A percentile compares a stretch with the other conserved stretches of the same genome.
Conservation (phyloP, 2,888 invertebrate species). For the Octodonta nipae region DNA sequence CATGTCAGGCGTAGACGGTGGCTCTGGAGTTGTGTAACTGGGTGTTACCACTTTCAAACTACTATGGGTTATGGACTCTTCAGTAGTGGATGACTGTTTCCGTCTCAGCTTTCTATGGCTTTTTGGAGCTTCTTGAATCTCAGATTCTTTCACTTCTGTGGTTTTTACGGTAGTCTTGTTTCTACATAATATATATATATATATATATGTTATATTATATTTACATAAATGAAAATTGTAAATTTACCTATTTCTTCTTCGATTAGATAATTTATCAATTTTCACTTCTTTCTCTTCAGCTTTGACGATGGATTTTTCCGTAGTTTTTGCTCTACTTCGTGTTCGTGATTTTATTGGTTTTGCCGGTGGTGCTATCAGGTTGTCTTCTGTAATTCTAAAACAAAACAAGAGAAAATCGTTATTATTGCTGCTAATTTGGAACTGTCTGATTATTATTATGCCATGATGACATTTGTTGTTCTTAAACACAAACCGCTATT, state of each 20-base stretch:
- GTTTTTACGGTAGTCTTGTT: too few relatives aligned
- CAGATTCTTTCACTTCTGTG: too few relatives aligned
- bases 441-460: too few relatives aligned
- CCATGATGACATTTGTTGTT: too few relatives aligned
- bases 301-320: conserved; percentile 12
- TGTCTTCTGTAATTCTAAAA: conserved; percentile 29
- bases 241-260: conserved; percentile 11
- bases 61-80: conserved; percentile 39
- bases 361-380: conserved; percentile 28
- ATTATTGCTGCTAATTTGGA: too few relatives aligned
- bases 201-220: too few relatives aligned
- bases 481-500: too few relatives aligned
- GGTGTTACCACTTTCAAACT: conserved; percentile 32
- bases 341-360: conserved; percentile 28
- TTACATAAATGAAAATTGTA: too few relatives aligned
- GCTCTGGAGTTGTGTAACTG: conserved; percentile 55
- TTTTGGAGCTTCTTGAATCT: too few relatives aligned
- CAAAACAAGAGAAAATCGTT: conserved; percentile 1
- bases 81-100: conserved; percentile 31
- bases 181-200: too few relatives aligned
- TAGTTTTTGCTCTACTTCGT: conserved; percentile 21
- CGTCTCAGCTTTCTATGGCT: conserved; percentile 14
- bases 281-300: conserved; percentile 4
- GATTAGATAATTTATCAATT: conserved; percentile 5
- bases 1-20: conserved; percentile 81